Base-by-base conservation (phyloP, 2,888 invertebrate species). In the Caenorhabditis sp. region DNA sequence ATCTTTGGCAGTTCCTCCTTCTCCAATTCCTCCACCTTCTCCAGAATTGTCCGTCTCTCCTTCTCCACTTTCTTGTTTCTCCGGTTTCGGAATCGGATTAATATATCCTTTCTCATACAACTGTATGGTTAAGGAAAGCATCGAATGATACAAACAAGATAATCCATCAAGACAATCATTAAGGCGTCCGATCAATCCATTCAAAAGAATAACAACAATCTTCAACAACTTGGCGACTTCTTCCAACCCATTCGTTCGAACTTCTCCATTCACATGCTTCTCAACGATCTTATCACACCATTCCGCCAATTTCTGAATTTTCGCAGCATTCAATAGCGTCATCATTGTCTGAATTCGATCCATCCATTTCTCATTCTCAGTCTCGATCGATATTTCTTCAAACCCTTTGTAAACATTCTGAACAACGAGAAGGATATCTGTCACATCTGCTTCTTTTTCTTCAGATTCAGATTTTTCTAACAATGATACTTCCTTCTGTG, bases 21-120 rank as follows among this genome's bases (percentile, higher is more conserved):
- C 86, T 25, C 82, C 84, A 63, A 82, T 78, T 61, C 83, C 82
- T 36, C 81, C 81, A 10, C 82, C 77, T 82, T 83, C 71, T 64
- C 81, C 70, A 63, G 70, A 73, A 69, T 81, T 73, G 64, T 82
- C 70, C 56, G 78, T 73, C 65, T 81, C 60, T n/a, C 90, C 90
- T 36, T 91, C 92, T 83, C 93, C 92, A 27, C 93, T 89, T 86
- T 95, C 95, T 3, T 93, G 92, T 43, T 83, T 80, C 8, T 83
- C 85, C 21, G 71, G 63, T 36, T 82, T 80, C 1, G 87, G 87
- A 71, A 88, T 87, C 0, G 96, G 95, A 59, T 94, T 92, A 87
- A 97, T 96, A 89, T 97, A 97, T 20, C 99, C 97, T 62, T 80
- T 76, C 43, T 80, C 76, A 53, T 75, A 77, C 20, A 80, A 66